These are phyloP conservation scores for Elegia similella DNA, from an alignment of 2,888 invertebrate species.

Conservation along the genomic window DNA sequence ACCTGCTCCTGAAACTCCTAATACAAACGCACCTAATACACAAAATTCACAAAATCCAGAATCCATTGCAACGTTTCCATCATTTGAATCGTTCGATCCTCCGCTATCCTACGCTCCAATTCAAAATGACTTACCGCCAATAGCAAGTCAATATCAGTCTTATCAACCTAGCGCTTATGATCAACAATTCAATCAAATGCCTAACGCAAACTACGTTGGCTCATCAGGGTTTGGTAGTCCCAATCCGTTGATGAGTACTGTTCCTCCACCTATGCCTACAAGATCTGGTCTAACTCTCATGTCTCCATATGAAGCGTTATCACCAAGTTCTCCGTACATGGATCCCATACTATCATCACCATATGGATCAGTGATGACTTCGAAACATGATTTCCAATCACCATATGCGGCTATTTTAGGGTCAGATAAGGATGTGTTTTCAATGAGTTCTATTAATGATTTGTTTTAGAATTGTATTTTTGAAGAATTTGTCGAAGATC, in stretches of 20 bases:
- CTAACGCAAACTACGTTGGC: constrained; percentile 39
- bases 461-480: constrained; percentile 30
- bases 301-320: constrained; percentile 55
- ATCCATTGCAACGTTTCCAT: constrained; percentile 15
- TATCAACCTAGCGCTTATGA: constrained; percentile 21
- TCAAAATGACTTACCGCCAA: constrained; percentile 2
- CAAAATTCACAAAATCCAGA: constrained; percentile 18
- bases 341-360: constrained; percentile 33
- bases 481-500: background rate
- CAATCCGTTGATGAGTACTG: constrained; percentile 25
- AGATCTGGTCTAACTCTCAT: constrained; percentile 41
- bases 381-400: constrained; percentile 52
- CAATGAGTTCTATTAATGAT: constrained; percentile 38
- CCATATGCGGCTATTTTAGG: constrained; percentile 46
- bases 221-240: constrained; percentile 34
- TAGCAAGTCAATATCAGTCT: constrained; percentile 10
- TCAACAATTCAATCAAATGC: constrained; percentile 21
- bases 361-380: constrained; percentile 28
- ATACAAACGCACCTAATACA: background rate
- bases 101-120: constrained; percentile 14
- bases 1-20: constrained; percentile 31
- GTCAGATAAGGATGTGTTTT: constrained; percentile 47
- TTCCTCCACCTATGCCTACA: constrained; percentile 20
- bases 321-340: constrained; percentile 31
- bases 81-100: constrained; percentile 16